Percentiles rank a stretch among this genome's conserved stretches.
These are phyloP conservation scores for Thymelicus acteon DNA, from an alignment of 2,888 invertebrate species.

Conservation along the genomic window DNA sequence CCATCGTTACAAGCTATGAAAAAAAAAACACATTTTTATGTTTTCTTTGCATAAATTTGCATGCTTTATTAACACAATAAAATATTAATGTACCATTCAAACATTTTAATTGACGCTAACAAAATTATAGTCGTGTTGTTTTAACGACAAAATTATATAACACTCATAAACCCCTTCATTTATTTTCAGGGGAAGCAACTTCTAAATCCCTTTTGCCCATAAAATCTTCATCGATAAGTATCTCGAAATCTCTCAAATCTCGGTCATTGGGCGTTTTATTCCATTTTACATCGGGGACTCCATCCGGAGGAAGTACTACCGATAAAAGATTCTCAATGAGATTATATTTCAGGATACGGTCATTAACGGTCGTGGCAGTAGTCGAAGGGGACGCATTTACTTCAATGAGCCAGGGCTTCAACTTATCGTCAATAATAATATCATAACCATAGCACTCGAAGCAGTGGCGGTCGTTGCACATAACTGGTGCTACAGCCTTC, in stretches of 20 bases:
- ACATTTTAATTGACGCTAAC: slow-evolving; percentile 3
- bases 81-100: slow-evolving; percentile 2
- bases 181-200: slow-evolving; percentile 34
- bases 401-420: slow-evolving; percentile 97
- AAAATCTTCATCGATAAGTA: slow-evolving; percentile 93
- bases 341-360: slow-evolving; percentile 96
- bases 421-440: slow-evolving; percentile 96
- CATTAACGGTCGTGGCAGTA: slow-evolving; percentile 96
- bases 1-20: slow-evolving; percentile 28
- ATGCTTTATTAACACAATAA: neutral
- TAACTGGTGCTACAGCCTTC: slow-evolving; percentile 95
- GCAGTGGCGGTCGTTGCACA: slow-evolving; percentile 96
- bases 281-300: slow-evolving; percentile 95
- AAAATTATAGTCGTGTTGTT: slow-evolving; percentile 1
- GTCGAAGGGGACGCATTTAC: slow-evolving; percentile 98
- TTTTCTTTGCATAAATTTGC: neutral
- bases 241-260: slow-evolving; percentile 92
- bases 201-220: slow-evolving; percentile 86
- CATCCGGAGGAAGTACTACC: slow-evolving; percentile 94
- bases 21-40: neutral
- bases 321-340: slow-evolving; percentile 96
- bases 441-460: slow-evolving; percentile 98
- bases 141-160: slow-evolving; percentile 7
- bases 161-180: slow-evolving; percentile 55
- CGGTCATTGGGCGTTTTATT: slow-evolving; percentile 91